Evolutionary conservation across 2,797 vertebrate species (phyloP).

Genomic region (Garrulus glandarius): DNA sequence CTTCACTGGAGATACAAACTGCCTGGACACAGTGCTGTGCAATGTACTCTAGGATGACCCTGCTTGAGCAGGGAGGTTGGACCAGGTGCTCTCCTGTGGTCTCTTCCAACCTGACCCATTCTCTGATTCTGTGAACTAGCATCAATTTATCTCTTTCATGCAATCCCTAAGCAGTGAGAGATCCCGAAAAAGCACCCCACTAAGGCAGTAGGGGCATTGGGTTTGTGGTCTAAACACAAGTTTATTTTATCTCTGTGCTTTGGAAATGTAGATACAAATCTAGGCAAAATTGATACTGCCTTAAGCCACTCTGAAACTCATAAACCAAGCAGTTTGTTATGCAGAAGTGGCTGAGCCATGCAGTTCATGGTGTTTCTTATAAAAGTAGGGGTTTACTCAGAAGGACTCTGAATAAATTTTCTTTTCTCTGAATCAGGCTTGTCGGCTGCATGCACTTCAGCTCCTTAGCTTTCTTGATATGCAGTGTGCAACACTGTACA

Average conservation of each 20-base stretch:
- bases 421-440: neutral
- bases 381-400: neutral
- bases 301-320: neutral
- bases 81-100: too few species aligned
- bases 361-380: neutral
- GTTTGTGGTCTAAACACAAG: neutral
- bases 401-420: neutral
- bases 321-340: neutral
- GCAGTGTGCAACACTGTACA: neutral
- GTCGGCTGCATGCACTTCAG: neutral
- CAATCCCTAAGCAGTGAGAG: neutral
- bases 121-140: neutral
- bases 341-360: neutral
- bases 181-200: neutral
- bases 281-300: neutral
- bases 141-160: neutral
- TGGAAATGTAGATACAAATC: neutral
- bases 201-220: neutral
- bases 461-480: neutral
- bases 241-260: neutral
- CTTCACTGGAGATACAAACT: neutral
- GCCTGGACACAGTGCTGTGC: neutral
- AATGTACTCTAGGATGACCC: neutral
- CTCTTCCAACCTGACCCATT: neutral
- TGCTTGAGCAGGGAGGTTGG: neutral